A percentile compares a stretch with the other conserved stretches of the same genome.
Conservation (phyloP, 2,888 invertebrate genomes). For the Amblyjoppa fuscipennis region DNA sequence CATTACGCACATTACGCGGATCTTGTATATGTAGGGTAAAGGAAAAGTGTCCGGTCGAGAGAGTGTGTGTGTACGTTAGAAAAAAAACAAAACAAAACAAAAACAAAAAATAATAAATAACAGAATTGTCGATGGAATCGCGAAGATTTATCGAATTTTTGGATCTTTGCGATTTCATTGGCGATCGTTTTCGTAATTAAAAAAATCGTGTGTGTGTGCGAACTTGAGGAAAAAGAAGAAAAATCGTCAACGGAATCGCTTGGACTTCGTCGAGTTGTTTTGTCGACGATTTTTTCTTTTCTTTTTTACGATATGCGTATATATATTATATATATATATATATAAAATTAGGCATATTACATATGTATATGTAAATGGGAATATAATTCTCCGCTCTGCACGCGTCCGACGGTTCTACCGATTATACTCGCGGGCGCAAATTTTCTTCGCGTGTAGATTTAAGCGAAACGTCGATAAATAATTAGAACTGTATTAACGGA, state of each 20-base stretch:
- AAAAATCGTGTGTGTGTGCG: not conserved
- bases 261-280: not conserved
- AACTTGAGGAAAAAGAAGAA: not conserved
- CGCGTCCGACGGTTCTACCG: not conserved
- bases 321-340: conserved; percentile 24
- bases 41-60: not conserved
- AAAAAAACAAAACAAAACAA: not conserved
- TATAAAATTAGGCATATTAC: conserved; percentile 15
- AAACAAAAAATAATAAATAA: no score
- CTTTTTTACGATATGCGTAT: conserved; percentile 24
- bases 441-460: not conserved
- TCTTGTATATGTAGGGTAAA: conserved; percentile 47
- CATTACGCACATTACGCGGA: conserved; percentile 45
- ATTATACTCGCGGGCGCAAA: not conserved
- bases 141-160: not conserved
- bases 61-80: conserved; percentile 16
- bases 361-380: conserved; percentile 36
- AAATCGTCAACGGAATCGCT: not conserved
- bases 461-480: conserved; percentile 1
- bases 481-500: not conserved
- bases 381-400: not conserved
- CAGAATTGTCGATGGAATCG: conserved; percentile 14
- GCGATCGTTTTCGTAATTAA: not conserved
- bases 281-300: not conserved
- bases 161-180: not conserved